phyloP scores from a whole-genome alignment of 2,113 vertebrate species.

The Podiceps cristatus region DNA sequence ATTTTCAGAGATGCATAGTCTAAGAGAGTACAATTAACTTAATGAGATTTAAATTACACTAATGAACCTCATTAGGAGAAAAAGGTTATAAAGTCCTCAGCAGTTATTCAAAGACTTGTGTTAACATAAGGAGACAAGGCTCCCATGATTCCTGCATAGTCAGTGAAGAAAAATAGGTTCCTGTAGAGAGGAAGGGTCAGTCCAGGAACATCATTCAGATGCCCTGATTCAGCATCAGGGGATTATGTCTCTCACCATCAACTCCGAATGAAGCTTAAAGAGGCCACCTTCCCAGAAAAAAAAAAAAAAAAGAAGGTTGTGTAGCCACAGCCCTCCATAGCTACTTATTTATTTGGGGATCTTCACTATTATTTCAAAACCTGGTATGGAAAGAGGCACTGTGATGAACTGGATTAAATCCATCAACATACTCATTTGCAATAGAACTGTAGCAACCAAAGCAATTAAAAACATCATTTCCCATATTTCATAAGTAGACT shows the following conservation, averaged over 20 bases:
- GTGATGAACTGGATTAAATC: neutral
- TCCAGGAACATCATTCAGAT: neutral
- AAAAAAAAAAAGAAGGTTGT: neutral
- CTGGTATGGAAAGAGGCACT: neutral
- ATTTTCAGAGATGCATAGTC: neutral
- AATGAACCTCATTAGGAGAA: constrained; percentile 38
- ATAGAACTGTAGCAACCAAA: neutral
- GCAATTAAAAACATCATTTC: neutral
- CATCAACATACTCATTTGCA: rapidly evolving
- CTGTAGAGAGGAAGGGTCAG: neutral
- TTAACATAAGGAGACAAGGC: neutral
- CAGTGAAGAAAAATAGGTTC: neutral
- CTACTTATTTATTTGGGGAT: neutral
- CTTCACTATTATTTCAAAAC: neutral
- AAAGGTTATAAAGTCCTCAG: constrained; percentile 20
- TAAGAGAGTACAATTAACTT: constrained; percentile 41
- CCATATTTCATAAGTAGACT: neutral
- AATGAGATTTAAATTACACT: constrained; percentile 53
- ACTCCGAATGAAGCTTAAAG: neutral
- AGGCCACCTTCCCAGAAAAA: neutral
- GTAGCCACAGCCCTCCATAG: neutral
- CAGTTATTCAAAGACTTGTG: neutral
- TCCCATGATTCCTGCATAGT: neutral
- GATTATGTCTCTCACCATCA: neutral
- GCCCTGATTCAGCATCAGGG: neutral